Base-by-base conservation (phyloP, 2,113 vertebrate genomes). In the Stegostoma tigrinum region DNA sequence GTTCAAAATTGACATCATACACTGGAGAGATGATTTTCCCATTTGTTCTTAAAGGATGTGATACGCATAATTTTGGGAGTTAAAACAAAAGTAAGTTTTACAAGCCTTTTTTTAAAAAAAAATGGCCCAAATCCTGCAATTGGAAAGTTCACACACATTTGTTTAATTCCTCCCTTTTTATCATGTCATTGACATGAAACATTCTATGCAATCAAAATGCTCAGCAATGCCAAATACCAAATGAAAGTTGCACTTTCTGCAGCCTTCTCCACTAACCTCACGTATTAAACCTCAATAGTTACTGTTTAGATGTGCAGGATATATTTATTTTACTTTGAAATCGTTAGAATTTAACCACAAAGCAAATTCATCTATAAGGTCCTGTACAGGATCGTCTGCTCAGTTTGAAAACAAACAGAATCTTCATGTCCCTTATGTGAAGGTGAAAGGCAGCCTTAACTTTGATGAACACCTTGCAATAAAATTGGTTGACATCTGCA, bases 261-360 rank as follows among this genome's bases (percentile, higher is more conserved):
- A 67, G 61, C 64, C 66, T 23, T 3, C 66, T 38, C 61, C 45
- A n/a, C 66, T 66, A 67, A 42, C 38, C 2, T 12, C 12, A 3
- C 21, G n/a, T 19, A 67, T 27, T 94, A 68, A 94, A 45, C n/a
- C 66, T 45, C 91, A 94, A 94, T 3, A 45, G 91, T 24, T 70
- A 94, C 38, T 45, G n/a, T 68, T 68, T 42, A 27, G n/a, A 68
- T 12, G 64, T 42, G n/a, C 55, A 45, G n/a, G 66, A 70, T 68
- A 70, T 45, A 68, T 94, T 67, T 93, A 66, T 17, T 68, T 42
- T 5, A 42, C 66, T 94, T 94, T 94, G 90, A 94, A 94, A 34
- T 42, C 90, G 42, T 66, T 94, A 66, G 34, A 67, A 38, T 94
- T 67, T 94, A 94, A 94, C 64, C 90, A 94, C 61, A 94, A 94